Base-by-base conservation (phyloP, 2,113 vertebrate genomes). In the Percopsis transmontana region DNA sequence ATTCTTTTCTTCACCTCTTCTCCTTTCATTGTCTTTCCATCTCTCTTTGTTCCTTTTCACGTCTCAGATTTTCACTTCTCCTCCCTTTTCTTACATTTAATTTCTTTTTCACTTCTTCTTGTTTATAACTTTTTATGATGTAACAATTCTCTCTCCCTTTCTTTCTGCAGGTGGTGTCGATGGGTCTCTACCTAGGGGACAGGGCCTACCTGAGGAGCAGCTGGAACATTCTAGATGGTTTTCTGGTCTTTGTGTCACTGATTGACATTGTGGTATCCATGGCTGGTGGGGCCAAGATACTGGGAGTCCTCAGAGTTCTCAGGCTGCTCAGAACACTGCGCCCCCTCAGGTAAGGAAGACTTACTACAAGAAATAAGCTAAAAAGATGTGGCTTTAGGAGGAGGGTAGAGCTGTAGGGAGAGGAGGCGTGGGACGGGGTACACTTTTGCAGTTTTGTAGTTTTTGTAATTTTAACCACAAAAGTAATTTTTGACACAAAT, bases 321-420 rank as follows among this genome's bases (percentile, higher is more conserved):
- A 59, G 89, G 60, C 23, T 89, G 68, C 87, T 90, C 65, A 72
- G 87, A 55, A 90, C 87, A 0, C 61, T 89, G 1, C 86, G 87
- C 45, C 89, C 89, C 52, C 87, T 90, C 70, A 88, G 97, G 97
- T 99, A 16, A 85, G 87, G 77, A 47, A 60, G 3, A 40, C 8
- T 20, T 12, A 42, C n/a, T 33, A 6, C 47, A 48, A n/a, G 27
- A 18, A 12, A 38, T 5, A 45, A n/a, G n/a, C n/a, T n/a, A n/a
- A n/a, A n/a, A n/a, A 12, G 40, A 41, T 41, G 40, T 41, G 27
- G 27, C 27, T 33, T 33, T 33, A 33, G 27, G 5, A 1, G 27
- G 27, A 33, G 27, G 5, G 5, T 33, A 33, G 8, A 33, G 27
- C 27, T 33, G 27, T 33, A 33, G 5, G 27, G 5, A 33, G 5